Conservation (phyloP, 2,888 invertebrate genomes). For the Galeruca laticollis region DNA sequence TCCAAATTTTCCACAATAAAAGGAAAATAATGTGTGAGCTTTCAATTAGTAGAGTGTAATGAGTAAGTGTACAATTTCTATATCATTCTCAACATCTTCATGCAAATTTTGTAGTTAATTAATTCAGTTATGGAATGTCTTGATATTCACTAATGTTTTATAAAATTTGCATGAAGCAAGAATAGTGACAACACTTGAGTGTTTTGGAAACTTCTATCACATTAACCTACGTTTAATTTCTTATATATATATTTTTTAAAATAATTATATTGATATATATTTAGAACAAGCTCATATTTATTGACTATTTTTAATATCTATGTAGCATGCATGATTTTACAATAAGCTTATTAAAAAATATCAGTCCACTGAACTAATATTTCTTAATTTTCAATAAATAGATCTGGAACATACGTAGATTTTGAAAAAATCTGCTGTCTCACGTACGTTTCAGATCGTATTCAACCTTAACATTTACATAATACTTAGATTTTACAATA, state of each 20-base stretch:
- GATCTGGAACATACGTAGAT: constrained; percentile 14
- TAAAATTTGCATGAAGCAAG: constrained; percentile 53
- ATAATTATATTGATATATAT: constrained; percentile 57
- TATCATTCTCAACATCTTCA: constrained; percentile 34
- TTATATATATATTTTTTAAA: constrained; percentile 27
- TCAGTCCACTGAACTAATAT: neutral
- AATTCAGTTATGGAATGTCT: neutral
- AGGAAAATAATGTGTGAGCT: too few species aligned
- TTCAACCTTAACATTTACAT: constrained; percentile 32
- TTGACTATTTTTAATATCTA: constrained; percentile 19
- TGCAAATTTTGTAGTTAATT: constrained; percentile 31
- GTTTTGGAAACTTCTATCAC: constrained; percentile 57
- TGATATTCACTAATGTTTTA: neutral
- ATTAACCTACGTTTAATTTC: constrained; percentile 2
- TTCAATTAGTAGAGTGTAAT: too few species aligned
- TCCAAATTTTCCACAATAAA: too few species aligned
- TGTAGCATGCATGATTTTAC: constrained; percentile 34
- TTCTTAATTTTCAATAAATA: neutral
- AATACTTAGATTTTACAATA: constrained; percentile 52
- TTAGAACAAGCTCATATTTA: constrained; percentile 59
- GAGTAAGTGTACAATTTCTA: neutral
- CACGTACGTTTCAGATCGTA: constrained; percentile 47
- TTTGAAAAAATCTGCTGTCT: constrained; percentile 54
- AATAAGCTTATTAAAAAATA: constrained; percentile 9
- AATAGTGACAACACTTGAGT: constrained; percentile 50